Evolutionary conservation across 2,797 vertebrate genomes (phyloP).

Genomic region (Momotus momota): DNA sequence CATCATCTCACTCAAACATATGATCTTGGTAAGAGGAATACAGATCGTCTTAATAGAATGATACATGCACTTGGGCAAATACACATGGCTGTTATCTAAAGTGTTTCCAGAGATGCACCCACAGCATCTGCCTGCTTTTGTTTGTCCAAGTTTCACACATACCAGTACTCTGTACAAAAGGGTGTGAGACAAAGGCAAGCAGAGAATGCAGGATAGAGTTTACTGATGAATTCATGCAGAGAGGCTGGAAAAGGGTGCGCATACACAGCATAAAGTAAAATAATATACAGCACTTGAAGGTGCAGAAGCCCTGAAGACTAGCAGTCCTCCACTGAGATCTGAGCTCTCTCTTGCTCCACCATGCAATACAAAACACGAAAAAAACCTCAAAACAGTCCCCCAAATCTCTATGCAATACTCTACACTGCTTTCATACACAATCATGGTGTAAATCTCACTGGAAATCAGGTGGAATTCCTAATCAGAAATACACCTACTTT

Average conservation of each 20-base stretch:
- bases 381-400: rapidly evolving
- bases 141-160: neutral
- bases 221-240: neutral
- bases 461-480: neutral
- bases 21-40: neutral
- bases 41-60: neutral
- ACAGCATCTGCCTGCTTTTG: no score
- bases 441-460: neutral
- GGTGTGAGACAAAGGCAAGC: neutral
- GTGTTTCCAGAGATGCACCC: neutral
- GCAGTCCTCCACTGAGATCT: neutral
- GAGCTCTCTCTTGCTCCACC: neutral
- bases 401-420: neutral
- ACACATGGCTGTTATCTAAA: neutral
- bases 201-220: neutral
- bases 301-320: neutral
- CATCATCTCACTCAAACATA: neutral
- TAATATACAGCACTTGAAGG: neutral
- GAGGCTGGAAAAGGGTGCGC: neutral
- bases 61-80: neutral
- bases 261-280: neutral
- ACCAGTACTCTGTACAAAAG: rapidly evolving
- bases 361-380: neutral
- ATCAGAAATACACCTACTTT: neutral
- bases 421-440: neutral